A percentile compares a stretch with the other conserved stretches of the same genome.
These are phyloP conservation scores for Eira barbara DNA, from an alignment of 2,113 vertebrate genomes.

Conservation along the genomic window DNA sequence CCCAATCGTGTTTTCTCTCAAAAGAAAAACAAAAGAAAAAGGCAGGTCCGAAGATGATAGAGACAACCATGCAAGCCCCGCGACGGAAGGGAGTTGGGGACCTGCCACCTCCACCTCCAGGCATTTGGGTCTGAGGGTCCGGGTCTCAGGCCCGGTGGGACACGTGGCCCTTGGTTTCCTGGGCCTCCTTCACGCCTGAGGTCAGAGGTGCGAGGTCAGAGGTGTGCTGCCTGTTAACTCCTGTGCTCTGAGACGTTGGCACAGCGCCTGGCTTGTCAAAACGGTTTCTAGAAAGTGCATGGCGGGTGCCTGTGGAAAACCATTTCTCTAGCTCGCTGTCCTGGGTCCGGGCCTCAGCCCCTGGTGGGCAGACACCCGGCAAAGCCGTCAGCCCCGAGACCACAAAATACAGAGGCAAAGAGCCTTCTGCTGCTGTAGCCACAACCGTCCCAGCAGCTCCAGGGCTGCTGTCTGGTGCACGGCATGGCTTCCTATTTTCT, in stretches of 20 bases:
- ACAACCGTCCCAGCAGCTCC: background rate
- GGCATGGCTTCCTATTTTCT: background rate
- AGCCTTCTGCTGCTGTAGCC: background rate
- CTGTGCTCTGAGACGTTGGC: background rate
- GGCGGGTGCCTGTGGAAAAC: background rate
- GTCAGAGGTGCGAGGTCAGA: background rate
- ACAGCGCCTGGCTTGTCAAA: background rate
- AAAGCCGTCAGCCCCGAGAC: background rate
- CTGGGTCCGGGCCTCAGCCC: background rate
- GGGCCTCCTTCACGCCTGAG: background rate
- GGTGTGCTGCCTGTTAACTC: fast-evolving
- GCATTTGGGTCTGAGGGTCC: fast-evolving
- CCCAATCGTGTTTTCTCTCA: too few species aligned
- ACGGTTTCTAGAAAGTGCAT: background rate
- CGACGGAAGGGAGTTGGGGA: background rate
- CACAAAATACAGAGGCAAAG: background rate
- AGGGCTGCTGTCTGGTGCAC: background rate
- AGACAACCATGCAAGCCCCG: background rate
- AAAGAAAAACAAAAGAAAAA: too few species aligned
- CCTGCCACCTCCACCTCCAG: background rate
- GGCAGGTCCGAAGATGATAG: background rate
- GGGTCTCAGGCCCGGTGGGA: background rate
- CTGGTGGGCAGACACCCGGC: background rate
- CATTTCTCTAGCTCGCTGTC: too few species aligned
- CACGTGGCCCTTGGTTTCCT: fast-evolving